These are phyloP conservation scores for Vimba vimba DNA, from an alignment of 2,113 vertebrate species.

Conservation along the genomic window DNA sequence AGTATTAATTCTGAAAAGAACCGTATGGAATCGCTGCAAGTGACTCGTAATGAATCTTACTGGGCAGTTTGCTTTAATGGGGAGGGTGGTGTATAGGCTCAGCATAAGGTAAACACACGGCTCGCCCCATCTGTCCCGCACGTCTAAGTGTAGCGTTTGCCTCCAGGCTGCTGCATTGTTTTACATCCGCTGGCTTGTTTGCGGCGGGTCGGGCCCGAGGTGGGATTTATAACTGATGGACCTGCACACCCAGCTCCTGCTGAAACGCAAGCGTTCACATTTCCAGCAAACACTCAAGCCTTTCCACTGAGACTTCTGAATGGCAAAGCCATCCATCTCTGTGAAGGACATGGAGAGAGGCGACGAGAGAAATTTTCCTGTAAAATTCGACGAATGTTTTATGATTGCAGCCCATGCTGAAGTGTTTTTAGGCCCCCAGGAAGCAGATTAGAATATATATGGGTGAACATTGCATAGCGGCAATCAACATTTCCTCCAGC, in stretches of 20 bases:
- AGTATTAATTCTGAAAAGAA: slow-evolving; percentile 63
- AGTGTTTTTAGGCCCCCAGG: slow-evolving; percentile 52
- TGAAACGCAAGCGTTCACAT: slow-evolving; percentile 75
- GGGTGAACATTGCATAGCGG: slow-evolving; percentile 74
- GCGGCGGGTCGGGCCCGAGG: slow-evolving; percentile 70
- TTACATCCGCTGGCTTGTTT: slow-evolving; percentile 59
- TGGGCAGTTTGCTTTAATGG: slow-evolving; percentile 67
- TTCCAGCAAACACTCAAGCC: slow-evolving; percentile 72
- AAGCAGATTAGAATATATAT: slow-evolving; percentile 71
- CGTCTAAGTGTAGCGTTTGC: not conserved
- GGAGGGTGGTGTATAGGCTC: slow-evolving; percentile 51
- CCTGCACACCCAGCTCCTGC: slow-evolving; percentile 71
- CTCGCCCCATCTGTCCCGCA: slow-evolving; percentile 27
- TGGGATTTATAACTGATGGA: slow-evolving; percentile 78
- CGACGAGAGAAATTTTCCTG: slow-evolving; percentile 53
- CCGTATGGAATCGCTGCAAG: slow-evolving; percentile 64
- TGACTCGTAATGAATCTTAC: slow-evolving; percentile 64
- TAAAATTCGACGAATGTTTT: slow-evolving; percentile 78
- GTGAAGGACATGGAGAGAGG: slow-evolving; percentile 71
- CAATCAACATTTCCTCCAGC: slow-evolving; percentile 90
- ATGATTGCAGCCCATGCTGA: slow-evolving; percentile 83
- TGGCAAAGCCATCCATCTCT: slow-evolving; percentile 81
- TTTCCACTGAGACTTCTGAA: slow-evolving; percentile 75
- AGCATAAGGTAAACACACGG: slow-evolving; percentile 9
- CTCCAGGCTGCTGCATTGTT: slow-evolving; percentile 51